These are phyloP conservation scores for Aphrophora alni DNA, from an alignment of 2,888 invertebrate genomes.

Conservation along the genomic window DNA sequence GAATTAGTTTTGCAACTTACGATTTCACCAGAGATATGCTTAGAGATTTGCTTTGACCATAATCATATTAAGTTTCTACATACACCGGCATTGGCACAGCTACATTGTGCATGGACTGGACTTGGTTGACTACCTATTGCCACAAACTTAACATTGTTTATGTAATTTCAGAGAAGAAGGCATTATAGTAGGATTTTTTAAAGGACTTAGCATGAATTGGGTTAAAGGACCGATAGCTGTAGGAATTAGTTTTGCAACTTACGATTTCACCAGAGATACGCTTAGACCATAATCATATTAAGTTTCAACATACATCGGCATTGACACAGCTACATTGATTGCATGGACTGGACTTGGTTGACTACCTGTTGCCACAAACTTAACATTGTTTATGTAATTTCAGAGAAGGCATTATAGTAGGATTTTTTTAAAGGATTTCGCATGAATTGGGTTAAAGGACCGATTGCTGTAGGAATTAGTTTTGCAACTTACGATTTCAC, in stretches of 20 bases:
- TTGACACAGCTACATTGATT: no score
- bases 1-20: slow-evolving; percentile 96
- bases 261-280: slow-evolving; percentile 55
- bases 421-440: slow-evolving; percentile 97
- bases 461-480: slow-evolving; percentile 91
- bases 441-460: slow-evolving; percentile 98
- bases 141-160: no score
- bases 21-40: no score
- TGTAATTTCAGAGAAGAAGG: slow-evolving; percentile 80
- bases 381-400: slow-evolving; percentile 48
- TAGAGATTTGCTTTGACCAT: no score
- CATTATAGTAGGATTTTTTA: slow-evolving; percentile 87
- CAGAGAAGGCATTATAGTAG: slow-evolving; percentile 85
- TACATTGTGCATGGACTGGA: no score
- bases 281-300: no score
- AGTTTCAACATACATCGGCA: no score
- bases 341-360: no score
- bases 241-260: slow-evolving; percentile 96
- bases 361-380: no score
- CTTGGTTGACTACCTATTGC: no score
- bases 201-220: slow-evolving; percentile 99
- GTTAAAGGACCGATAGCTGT: slow-evolving; percentile 90
- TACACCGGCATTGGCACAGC: no score
- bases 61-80: no score
- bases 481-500: slow-evolving; percentile 93